phyloP scores from a whole-genome alignment of 2,797 vertebrate species.

The Eulemur rubriventer region DNA sequence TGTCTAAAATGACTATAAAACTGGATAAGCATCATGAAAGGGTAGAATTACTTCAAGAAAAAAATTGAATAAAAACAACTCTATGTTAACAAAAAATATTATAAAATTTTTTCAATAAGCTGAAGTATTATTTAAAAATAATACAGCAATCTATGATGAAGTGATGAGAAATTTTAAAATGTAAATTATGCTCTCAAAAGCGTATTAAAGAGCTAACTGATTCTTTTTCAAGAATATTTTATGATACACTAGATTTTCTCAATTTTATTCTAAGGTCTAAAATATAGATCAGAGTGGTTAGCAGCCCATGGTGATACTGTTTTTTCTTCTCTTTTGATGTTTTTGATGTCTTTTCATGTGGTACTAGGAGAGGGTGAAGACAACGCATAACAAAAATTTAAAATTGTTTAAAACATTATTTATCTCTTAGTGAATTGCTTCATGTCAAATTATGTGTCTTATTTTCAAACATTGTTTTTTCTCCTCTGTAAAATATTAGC shows the following conservation, averaged over 20 bases:
- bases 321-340: conserved; percentile 37
- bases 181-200: neutral
- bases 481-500: conserved; percentile 6
- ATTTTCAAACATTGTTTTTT: conserved; percentile 4
- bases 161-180: neutral
- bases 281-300: conserved; percentile 67
- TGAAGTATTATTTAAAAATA: neutral
- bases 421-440: conserved; percentile 36
- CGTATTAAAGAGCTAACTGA: neutral
- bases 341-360: conserved; percentile 53
- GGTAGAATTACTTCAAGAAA: neutral
- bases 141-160: neutral
- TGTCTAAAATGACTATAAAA: neutral
- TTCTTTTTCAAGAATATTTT: conserved; percentile 44
- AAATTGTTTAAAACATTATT: conserved; percentile 55
- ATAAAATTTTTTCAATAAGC: neutral
- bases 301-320: neutral
- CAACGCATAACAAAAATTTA: conserved; percentile 48
- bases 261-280: conserved; percentile 42
- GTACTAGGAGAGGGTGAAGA: neutral
- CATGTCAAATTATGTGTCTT: conserved; percentile 4
- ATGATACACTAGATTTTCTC: neutral
- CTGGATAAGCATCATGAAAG: neutral
- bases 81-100: neutral
- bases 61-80: neutral